Conservation (phyloP, 2,888 invertebrate species). For the Baronia brevicornis region DNA sequence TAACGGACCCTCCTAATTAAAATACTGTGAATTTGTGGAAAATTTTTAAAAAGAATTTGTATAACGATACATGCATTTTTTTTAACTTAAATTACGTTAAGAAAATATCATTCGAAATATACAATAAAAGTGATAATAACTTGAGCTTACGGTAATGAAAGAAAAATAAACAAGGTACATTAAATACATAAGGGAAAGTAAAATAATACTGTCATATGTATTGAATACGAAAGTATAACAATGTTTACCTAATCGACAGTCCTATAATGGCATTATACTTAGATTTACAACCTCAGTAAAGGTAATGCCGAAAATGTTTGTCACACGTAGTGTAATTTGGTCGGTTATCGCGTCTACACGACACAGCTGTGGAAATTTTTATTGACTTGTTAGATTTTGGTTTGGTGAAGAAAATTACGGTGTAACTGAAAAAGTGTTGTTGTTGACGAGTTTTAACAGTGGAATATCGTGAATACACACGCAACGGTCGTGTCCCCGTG, state of each 20-base stretch:
- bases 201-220: too few species aligned
- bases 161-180: too few species aligned
- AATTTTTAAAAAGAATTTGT: too few species aligned
- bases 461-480: slow-evolving; percentile 20
- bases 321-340: slow-evolving; percentile 42
- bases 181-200: too few species aligned
- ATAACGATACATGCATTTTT: too few species aligned
- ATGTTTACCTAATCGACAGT: slow-evolving; percentile 5
- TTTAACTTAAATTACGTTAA: too few species aligned
- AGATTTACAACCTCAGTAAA: not conserved
- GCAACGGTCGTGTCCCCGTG: slow-evolving; percentile 17
- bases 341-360: slow-evolving; percentile 44
- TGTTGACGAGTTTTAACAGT: slow-evolving; percentile 18
- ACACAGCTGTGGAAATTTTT: slow-evolving; percentile 20
- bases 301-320: slow-evolving; percentile 20
- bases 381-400: slow-evolving; percentile 6
- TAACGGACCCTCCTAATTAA: too few species aligned
- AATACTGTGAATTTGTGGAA: too few species aligned
- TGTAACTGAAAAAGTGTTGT: slow-evolving; percentile 15
- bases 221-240: too few species aligned
- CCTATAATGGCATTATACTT: slow-evolving; percentile 4
- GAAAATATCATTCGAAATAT: too few species aligned
- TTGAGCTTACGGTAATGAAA: too few species aligned
- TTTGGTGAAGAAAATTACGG: slow-evolving; percentile 11
- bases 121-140: too few species aligned